A percentile compares a stretch with the other conserved stretches of the same genome.
Evolutionary conservation across 2,888 invertebrate genomes (phyloP).

Genomic region (Agrenia bidenticulata): DNA sequence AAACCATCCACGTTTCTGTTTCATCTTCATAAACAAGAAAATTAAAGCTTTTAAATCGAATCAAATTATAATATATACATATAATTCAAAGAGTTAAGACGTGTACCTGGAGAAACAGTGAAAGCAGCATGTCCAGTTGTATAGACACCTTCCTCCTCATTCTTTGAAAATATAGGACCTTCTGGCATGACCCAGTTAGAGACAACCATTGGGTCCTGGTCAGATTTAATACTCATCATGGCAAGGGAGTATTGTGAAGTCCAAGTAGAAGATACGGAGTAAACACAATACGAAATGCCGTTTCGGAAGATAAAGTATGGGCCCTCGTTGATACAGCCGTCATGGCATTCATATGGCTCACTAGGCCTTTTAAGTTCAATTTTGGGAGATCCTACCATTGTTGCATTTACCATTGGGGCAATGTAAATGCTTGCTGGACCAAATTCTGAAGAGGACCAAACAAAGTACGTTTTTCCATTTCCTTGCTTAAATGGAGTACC

Average conservation of each 20-base stretch:
- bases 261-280: slow-evolving; percentile 26
- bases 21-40: slow-evolving; percentile 22
- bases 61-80: too few relatives aligned
- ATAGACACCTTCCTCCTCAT: slow-evolving; percentile 39
- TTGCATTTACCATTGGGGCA: not conserved
- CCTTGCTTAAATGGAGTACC: slow-evolving; percentile 1
- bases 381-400: slow-evolving; percentile 8
- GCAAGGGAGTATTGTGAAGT: slow-evolving; percentile 1
- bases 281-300: slow-evolving; percentile 30
- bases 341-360: slow-evolving; percentile 32
- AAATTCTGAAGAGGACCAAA: not conserved
- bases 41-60: not conserved
- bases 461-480: not conserved
- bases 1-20: slow-evolving; percentile 44
- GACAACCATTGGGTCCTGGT: slow-evolving; percentile 6
- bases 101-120: slow-evolving; percentile 34
- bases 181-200: slow-evolving; percentile 31
- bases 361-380: slow-evolving; percentile 16
- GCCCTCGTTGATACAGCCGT: slow-evolving; percentile 27
- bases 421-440: not conserved
- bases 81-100: too few relatives aligned
- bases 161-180: slow-evolving; percentile 29
- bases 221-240: slow-evolving; percentile 7
- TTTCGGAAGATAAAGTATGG: slow-evolving; percentile 37
- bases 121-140: slow-evolving; percentile 38